phyloP scores from a whole-genome alignment of 2,113 vertebrate species.

The Rousettus leschenaultii region DNA sequence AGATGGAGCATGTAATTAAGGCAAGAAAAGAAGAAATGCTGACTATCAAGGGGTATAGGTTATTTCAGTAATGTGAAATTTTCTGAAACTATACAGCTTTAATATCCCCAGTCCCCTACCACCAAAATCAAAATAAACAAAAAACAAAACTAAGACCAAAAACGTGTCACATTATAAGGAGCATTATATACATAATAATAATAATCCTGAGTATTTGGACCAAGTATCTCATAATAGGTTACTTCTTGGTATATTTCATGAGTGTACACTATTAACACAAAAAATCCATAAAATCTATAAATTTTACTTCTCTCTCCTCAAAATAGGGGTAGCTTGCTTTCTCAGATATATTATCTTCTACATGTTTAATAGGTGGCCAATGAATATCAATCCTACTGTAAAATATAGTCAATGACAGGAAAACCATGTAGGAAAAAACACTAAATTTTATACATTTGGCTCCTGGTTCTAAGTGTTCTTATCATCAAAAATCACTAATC shows the following conservation, averaged over 20 bases:
- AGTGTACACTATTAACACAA: background rate
- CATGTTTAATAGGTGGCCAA: background rate
- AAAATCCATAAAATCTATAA: slow-evolving; percentile 8
- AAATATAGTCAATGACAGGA: slow-evolving; percentile 20
- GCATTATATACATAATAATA: background rate
- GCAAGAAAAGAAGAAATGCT: background rate
- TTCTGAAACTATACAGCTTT: slow-evolving; percentile 12
- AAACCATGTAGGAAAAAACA: background rate
- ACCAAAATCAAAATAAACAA: slow-evolving; percentile 17
- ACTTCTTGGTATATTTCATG: background rate
- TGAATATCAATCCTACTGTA: background rate
- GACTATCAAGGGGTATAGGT: background rate
- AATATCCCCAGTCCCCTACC: background rate
- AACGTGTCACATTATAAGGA: slow-evolving; percentile 1
- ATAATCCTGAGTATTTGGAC: background rate
- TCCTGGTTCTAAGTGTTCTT: background rate
- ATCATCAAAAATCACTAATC: slow-evolving; percentile 14
- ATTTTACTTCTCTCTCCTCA: background rate
- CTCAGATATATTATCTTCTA: background rate
- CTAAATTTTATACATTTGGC: background rate
- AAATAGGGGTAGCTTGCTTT: background rate
- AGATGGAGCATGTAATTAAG: background rate
- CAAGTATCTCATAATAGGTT: background rate
- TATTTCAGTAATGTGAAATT: background rate
- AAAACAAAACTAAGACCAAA: background rate